A percentile compares a stretch with the other conserved stretches of the same genome.
These are phyloP conservation scores for Zaprionus bogoriensis DNA, from an alignment of 2,888 invertebrate genomes.

Conservation along the genomic window DNA sequence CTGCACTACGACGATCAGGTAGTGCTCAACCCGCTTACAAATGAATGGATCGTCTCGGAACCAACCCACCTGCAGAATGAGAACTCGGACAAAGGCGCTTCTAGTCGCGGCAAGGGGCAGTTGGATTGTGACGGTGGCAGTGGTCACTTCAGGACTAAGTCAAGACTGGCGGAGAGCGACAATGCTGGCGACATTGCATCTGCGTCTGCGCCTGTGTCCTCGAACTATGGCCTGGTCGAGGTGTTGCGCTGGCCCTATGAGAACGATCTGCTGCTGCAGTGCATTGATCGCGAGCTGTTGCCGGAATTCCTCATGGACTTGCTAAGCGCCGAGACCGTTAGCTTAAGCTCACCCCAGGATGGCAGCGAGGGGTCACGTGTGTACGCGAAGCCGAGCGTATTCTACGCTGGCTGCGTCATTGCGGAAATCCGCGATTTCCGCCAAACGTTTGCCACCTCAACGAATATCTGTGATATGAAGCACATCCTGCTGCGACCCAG, in stretches of 20 bases:
- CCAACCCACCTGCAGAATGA: slow-evolving; percentile 17
- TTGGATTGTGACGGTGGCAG: too few species aligned
- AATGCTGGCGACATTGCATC: slow-evolving; percentile 6
- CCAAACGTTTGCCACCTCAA: slow-evolving; percentile 89
- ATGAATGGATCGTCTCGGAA: slow-evolving; percentile 68
- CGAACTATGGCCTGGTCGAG: slow-evolving; percentile 86
- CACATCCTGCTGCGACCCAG: slow-evolving; percentile 94
- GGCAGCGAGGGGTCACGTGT: slow-evolving; percentile 74
- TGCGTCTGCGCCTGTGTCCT: slow-evolving; percentile 23
- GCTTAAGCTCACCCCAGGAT: slow-evolving; percentile 66
- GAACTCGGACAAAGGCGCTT: slow-evolving; percentile 20
- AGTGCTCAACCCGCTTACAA: slow-evolving; percentile 63
- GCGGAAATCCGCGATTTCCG: slow-evolving; percentile 95
- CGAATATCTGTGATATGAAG: slow-evolving; percentile 90
- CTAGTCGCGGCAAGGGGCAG: slow-evolving; percentile 48
- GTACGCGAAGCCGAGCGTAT: slow-evolving; percentile 87
- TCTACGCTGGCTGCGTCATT: slow-evolving; percentile 95
- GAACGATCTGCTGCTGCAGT: slow-evolving; percentile 93
- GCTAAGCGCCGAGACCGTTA: slow-evolving; percentile 88
- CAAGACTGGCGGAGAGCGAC: slow-evolving; percentile 34
- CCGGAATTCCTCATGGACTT: slow-evolving; percentile 93
- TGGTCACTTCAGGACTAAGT: slow-evolving; percentile 25
- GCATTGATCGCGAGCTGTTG: slow-evolving; percentile 94
- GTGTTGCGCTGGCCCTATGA: slow-evolving; percentile 94
- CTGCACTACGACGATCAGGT: slow-evolving; percentile 82